Evolutionary conservation across 92 coral and sea anemone genomes (phyloP).

Genomic region (Scolanthus callimorphus): DNA sequence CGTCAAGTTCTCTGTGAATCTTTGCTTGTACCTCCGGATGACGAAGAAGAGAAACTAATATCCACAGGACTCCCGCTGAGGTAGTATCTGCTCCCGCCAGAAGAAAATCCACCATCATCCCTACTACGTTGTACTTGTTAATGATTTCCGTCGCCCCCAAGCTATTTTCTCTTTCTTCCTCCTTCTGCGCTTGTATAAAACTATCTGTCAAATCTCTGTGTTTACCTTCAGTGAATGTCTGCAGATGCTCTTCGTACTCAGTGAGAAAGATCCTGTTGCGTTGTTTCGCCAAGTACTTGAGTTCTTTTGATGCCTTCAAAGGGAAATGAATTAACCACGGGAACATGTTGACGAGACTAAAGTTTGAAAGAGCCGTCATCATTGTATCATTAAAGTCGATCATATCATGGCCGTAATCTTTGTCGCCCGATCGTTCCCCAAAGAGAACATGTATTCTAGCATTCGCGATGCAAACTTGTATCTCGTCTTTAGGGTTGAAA

Average conservation of each 20-base stretch:
- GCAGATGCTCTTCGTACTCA: slow-evolving; percentile 46
- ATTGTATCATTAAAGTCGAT: slow-evolving; percentile 55
- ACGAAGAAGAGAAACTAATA: slow-evolving; percentile 29
- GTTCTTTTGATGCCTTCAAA: slow-evolving; percentile 33
- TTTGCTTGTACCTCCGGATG: slow-evolving; percentile 58
- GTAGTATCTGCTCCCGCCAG: slow-evolving; percentile 56
- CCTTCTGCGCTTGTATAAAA: slow-evolving; percentile 36
- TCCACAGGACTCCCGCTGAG: slow-evolving; percentile 44
- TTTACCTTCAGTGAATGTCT: slow-evolving; percentile 23
- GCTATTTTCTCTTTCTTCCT: slow-evolving; percentile 26
- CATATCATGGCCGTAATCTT: slow-evolving; percentile 51
- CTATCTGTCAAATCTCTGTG: slow-evolving; percentile 47
- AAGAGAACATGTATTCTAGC: slow-evolving; percentile 53
- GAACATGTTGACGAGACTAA: slow-evolving; percentile 43
- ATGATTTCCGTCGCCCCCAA: slow-evolving; percentile 25
- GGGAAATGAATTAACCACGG: no score
- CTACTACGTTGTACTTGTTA: slow-evolving; percentile 40
- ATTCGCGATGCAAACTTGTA: slow-evolving; percentile 42
- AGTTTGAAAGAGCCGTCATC: slow-evolving; percentile 32
- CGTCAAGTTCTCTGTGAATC: slow-evolving; percentile 51
- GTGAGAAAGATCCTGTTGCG: slow-evolving; percentile 49
- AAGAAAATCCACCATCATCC: slow-evolving; percentile 1
- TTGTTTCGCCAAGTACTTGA: slow-evolving; percentile 35
- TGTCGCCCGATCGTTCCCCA: slow-evolving; percentile 50
- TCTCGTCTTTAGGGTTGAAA: slow-evolving; percentile 49